These are phyloP conservation scores for Drosophila anceps DNA, from an alignment of 2,888 invertebrate genomes.

Conservation along the genomic window DNA sequence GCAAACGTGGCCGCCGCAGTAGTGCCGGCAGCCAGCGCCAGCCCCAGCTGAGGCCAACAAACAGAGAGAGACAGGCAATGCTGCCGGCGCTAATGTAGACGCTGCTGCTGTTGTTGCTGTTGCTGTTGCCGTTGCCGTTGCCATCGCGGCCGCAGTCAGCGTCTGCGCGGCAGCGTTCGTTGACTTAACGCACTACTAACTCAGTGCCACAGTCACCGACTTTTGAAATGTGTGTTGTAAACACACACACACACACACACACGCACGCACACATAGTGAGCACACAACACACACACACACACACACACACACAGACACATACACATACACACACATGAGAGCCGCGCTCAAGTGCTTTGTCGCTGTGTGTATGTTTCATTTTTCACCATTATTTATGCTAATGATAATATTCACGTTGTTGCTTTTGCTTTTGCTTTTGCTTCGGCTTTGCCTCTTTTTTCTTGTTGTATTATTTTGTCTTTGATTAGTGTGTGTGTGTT, in stretches of 20 bases:
- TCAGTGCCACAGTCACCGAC: constrained; percentile 85
- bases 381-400: constrained; percentile 75
- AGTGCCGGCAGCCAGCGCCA: constrained; percentile 36
- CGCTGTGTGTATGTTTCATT: constrained; percentile 53
- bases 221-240: constrained; percentile 79
- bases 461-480: constrained; percentile 27
- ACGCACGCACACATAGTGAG: constrained; percentile 5
- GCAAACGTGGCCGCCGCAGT: constrained; percentile 55
- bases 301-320: constrained; percentile 14
- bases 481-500: not conserved
- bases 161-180: constrained; percentile 80
- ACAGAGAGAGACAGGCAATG: constrained; percentile 35
- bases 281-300: constrained; percentile 17
- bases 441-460: constrained; percentile 51
- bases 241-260: constrained; percentile 53
- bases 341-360: constrained; percentile 30
- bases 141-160: constrained; percentile 54
- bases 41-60: constrained; percentile 38
- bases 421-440: constrained; percentile 59
- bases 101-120: constrained; percentile 35
- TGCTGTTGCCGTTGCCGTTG: constrained; percentile 27
- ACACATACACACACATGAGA: constrained; percentile 12
- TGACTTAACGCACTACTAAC: constrained; percentile 85
- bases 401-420: constrained; percentile 63
- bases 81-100: constrained; percentile 40